These are phyloP conservation scores for Mythimna albipuncta DNA, from an alignment of 2,888 invertebrate species.

Conservation along the genomic window DNA sequence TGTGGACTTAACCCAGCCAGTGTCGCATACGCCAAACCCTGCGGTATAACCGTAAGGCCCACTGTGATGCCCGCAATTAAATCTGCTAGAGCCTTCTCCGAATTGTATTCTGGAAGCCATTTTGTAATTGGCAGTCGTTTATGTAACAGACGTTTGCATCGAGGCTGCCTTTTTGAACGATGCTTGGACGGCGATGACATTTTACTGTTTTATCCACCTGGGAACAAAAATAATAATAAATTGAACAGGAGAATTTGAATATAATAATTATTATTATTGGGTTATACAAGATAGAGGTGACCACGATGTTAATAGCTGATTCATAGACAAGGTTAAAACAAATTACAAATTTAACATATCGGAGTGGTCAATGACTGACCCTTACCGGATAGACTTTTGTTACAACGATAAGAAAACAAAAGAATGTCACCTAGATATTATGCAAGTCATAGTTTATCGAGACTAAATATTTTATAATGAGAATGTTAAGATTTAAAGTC, in stretches of 20 bases:
- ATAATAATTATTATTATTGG: background rate
- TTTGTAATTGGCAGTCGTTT: slow-evolving; percentile 92
- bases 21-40: slow-evolving; percentile 97
- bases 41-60: slow-evolving; percentile 97
- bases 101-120: slow-evolving; percentile 95
- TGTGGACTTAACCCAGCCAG: slow-evolving; percentile 96
- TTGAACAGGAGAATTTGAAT: background rate
- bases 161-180: slow-evolving; percentile 82
- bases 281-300: background rate
- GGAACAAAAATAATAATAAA: slow-evolving; percentile 52
- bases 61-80: slow-evolving; percentile 98
- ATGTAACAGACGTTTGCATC: slow-evolving; percentile 80
- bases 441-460: slow-evolving; percentile 34
- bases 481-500: slow-evolving; percentile 7
- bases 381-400: slow-evolving; percentile 28
- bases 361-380: slow-evolving; percentile 53
- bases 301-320: slow-evolving; percentile 16
- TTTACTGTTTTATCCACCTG: slow-evolving; percentile 63
- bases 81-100: slow-evolving; percentile 95
- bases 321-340: slow-evolving; percentile 38
- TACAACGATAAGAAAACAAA: slow-evolving; percentile 19
- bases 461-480: slow-evolving; percentile 9
- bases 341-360: slow-evolving; percentile 48
- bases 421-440: slow-evolving; percentile 33
- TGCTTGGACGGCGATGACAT: slow-evolving; percentile 88